Percentiles rank a stretch among this genome's conserved stretches.
These are phyloP conservation scores for Pseudopipra pipra DNA, from an alignment of 2,113 vertebrate species.

Conservation along the genomic window DNA sequence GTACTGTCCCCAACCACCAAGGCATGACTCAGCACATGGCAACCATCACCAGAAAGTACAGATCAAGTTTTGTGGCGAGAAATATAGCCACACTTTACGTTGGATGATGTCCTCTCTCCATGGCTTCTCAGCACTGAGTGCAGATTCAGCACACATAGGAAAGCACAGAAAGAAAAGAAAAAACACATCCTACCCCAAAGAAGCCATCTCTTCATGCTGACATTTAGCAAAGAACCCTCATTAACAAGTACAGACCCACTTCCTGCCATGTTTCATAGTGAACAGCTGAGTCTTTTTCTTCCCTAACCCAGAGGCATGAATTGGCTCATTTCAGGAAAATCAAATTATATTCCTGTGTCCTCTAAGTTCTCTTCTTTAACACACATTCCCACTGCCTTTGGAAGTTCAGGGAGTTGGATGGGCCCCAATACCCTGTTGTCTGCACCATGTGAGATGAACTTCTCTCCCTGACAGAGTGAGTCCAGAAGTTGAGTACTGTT, in stretches of 20 bases:
- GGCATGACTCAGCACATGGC: neutral
- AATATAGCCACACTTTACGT: neutral
- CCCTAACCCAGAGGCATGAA: neutral
- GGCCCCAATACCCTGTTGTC: neutral
- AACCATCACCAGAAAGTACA: neutral
- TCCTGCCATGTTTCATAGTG: neutral
- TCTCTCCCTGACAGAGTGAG: neutral
- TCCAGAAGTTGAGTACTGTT: neutral
- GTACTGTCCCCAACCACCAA: neutral
- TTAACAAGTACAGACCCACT: neutral
- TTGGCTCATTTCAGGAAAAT: neutral
- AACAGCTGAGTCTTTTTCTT: neutral
- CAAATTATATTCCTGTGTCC: neutral
- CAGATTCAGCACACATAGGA: neutral
- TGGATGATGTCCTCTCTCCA: neutral
- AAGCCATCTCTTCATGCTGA: neutral
- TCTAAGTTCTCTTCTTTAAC: neutral
- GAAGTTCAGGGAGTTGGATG: neutral
- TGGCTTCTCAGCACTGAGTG: neutral
- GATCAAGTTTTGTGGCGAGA: neutral
- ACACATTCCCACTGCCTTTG: neutral
- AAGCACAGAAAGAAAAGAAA: neutral
- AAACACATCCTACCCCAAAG: neutral
- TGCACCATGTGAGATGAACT: fast-evolving
- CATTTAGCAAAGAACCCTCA: neutral